A percentile compares a stretch with the other conserved stretches of the same genome.
Evolutionary conservation across 2,888 invertebrate genomes (phyloP).

Genomic region (Drosophila paranaensis): DNA sequence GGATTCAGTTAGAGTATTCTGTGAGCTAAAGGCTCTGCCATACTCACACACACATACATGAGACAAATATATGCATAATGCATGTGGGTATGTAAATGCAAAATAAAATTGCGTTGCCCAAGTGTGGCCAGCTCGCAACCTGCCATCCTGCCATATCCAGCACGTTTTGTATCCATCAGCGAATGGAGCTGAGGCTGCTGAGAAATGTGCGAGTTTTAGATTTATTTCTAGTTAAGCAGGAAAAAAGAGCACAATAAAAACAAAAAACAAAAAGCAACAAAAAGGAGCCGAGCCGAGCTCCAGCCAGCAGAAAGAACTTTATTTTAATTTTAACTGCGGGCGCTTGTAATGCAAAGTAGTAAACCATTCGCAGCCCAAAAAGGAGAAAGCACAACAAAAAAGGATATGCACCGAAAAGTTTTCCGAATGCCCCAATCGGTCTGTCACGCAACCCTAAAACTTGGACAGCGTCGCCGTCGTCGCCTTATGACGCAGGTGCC

Average conservation of each 20-base stretch:
- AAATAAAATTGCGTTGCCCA: constrained; percentile 74
- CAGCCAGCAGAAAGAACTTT: constrained; percentile 67
- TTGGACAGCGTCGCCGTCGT: background rate
- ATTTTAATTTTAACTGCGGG: constrained; percentile 77
- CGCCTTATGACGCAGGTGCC: constrained; percentile 59
- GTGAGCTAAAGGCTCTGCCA: constrained; percentile 12
- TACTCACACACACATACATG: constrained; percentile 7
- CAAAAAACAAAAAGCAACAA: background rate
- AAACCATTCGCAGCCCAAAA: constrained; percentile 4
- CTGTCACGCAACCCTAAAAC: constrained; percentile 1
- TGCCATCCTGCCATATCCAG: constrained; percentile 41
- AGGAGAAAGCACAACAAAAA: constrained; percentile 3
- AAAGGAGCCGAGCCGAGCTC: constrained; percentile 6
- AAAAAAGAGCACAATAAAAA: constrained; percentile 9
- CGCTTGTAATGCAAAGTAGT: constrained; percentile 73
- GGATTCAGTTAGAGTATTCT: constrained; percentile 28
- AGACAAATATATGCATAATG: constrained; percentile 64
- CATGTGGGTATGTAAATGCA: constrained; percentile 78
- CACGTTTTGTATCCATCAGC: constrained; percentile 60
- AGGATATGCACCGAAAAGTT: constrained; percentile 44
- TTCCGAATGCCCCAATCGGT: constrained; percentile 10
- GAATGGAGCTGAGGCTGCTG: constrained; percentile 34
- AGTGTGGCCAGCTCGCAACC: constrained; percentile 73
- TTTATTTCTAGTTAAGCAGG: constrained; percentile 72
- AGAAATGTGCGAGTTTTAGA: constrained; percentile 77